Evolutionary conservation across 1,140 invertebrate species (phyloP), one percentile per base, ranked within the genome.

Genomic region (Spodoptera litura): DNA sequence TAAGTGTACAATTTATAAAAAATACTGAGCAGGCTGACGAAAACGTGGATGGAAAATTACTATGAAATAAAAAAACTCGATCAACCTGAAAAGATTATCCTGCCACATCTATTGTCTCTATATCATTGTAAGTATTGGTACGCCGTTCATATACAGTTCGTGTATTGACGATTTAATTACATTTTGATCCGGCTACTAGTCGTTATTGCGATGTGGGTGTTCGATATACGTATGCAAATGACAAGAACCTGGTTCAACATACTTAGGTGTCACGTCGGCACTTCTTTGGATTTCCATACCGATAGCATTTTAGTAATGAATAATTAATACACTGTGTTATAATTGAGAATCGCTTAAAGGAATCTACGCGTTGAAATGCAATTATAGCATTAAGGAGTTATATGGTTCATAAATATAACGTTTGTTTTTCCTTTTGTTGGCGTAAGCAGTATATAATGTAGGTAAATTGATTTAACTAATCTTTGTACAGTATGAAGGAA

Each of bases 111-210:
- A 82, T 78, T 55, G 68, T 74, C 52, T 88, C n/a, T 86, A 88
- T 8, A 86, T 89, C 89, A 13, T 10, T 70, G 88, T 66, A 27
- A 78, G 70, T 87, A 91, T 92, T 91, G 82, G 87, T 91, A 90
- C 83, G 87, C 89, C 85, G 85, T 89, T 88, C 90, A 90, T 89
- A 90, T 84, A 89, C 79, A 72, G 91, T 93, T 88, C 93, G 93
- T 94, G 93, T 93, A 93, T 93, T 94, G 93, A 91, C 89, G 88
- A 87, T 94, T 94, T 94, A 94, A 94, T 94, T 93, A 93, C 90
- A 86, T 82, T 88, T 88, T 91, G 91, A 94, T 94, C 91, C 91
- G 90, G 90, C 88, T 89, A 80, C 83, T 79, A 81, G 82, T 86
- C 83, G 85, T 87, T 88, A 91, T 89, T 86, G 85, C 92, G 90